Base-by-base conservation (phyloP, 2,888 invertebrate species). In the Drosophila suboccidentalis region DNA sequence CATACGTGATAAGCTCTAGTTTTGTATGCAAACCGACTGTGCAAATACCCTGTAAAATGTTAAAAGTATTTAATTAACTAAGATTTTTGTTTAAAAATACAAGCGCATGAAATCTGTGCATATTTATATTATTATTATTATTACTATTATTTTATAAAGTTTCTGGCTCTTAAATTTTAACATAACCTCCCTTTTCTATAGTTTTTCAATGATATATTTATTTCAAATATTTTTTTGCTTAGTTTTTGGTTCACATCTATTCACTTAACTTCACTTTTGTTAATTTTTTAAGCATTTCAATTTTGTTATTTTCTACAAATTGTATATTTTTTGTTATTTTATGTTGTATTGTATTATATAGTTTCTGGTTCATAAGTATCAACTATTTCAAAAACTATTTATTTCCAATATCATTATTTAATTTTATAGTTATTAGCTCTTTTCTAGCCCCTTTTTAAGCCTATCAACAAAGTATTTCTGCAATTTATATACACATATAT, bases 1-100 rank as follows among this genome's bases (percentile, higher is more conserved):
- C 49, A 36, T 57, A 50, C 26, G 43, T 19, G 41, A 29, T 49
- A 13, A 32, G 32, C 17, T 15, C 17, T 1, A 34, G 19, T 10
- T 19, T 4, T 0, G 34, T 0, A 17, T 4, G n/a, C 11, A 9
- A 49, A 11, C n/a, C 8, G 41, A 54, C 46, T 19, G 32, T 1
- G 11, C 1, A 26, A n/a, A 57, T 64, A 22, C 32, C 49, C 44
- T 50, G 41, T 29, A 26, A 41, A 22, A 9, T 32, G 10, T 34
- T 4, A 13, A 39, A 13, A 26, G 6, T 13, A 19, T 19, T 43
- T 4, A 5, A 3, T 5, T 2, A 11, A 1, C 19, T 13, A 13
- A 43, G 43, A 13, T 22, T 26, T 46, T 29, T 29, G 29, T 8
- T 29, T 1, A 29, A 29, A 29, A 29, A 2, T 8, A 8, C 29